Conservation (phyloP, 2,113 vertebrate species). For the Cricetomys ansorgei region DNA sequence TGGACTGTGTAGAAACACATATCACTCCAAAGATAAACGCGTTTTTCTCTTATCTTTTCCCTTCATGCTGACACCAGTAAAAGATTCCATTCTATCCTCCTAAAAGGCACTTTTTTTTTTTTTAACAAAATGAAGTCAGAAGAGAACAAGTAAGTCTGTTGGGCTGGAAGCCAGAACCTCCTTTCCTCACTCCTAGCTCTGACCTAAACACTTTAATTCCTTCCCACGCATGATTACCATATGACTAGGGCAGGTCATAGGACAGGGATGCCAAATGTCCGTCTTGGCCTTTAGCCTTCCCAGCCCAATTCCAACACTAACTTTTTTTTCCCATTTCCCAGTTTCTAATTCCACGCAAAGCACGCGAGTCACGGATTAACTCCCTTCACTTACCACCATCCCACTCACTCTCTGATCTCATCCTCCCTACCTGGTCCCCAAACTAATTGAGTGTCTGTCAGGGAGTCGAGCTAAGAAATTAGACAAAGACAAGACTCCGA, state of each 20-base stretch:
- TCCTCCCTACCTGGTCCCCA: background rate
- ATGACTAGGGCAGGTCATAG: conserved; percentile 27
- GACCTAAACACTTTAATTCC: conserved; percentile 36
- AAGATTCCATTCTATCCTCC: background rate
- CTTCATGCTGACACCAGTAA: background rate
- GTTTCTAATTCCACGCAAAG: background rate
- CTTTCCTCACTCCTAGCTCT: background rate
- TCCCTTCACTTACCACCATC: background rate
- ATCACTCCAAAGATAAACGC: background rate
- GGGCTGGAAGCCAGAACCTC: background rate
- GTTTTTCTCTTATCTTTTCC: background rate
- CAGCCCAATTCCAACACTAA: background rate
- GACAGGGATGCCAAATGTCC: conserved; percentile 10
- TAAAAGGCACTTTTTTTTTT: conserved; percentile 8
- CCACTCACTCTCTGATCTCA: background rate
- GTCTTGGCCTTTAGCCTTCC: background rate
- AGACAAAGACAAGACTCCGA: background rate
- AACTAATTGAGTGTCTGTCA: background rate
- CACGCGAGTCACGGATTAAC: background rate
- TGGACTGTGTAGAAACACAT: background rate
- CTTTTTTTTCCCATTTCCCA: background rate
- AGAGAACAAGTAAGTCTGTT: background rate
- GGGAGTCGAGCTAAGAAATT: background rate
- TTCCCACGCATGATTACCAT: background rate
- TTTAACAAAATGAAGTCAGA: conserved; percentile 44